phyloP scores from a whole-genome alignment of 2,797 vertebrate genomes.

The Calcarius lapponicus region DNA sequence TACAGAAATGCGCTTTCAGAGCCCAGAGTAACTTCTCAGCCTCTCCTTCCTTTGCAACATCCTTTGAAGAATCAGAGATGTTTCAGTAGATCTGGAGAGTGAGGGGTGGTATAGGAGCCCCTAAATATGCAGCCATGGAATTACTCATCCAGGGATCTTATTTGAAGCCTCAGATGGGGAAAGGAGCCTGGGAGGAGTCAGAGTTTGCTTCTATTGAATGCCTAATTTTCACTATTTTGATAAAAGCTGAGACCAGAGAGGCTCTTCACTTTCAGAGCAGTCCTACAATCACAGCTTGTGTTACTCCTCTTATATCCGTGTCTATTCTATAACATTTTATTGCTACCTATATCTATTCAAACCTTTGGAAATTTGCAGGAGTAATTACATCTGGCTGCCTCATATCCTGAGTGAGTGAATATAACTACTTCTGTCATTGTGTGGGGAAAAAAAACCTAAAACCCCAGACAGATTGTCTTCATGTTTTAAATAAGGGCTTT shows the following conservation, averaged over 20 bases:
- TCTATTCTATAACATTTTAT: not conserved
- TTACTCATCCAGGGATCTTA: not conserved
- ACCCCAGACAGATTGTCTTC: not conserved
- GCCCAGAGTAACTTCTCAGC: not conserved
- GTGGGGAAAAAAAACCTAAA: fast-evolving
- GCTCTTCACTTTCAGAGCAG: not conserved
- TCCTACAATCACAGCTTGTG: not conserved
- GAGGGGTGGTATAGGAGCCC: fast-evolving
- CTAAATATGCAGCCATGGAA: not conserved
- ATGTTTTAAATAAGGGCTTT: not conserved
- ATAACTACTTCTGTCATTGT: not conserved
- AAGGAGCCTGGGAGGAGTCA: not conserved
- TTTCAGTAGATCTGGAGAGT: not conserved
- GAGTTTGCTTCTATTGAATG: not conserved
- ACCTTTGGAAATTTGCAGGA: not conserved
- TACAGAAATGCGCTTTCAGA: not conserved
- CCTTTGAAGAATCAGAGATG: not conserved
- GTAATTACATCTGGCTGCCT: not conserved
- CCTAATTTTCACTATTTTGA: not conserved
- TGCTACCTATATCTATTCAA: not conserved
- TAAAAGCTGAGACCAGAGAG: not conserved
- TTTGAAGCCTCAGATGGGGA: not conserved
- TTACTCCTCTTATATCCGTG: not conserved
- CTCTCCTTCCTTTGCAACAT: not conserved
- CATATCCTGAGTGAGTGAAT: not conserved